Conservation (phyloP, 92 coral and sea anemone genomes). For the Umimayanthus chanpuru region DNA sequence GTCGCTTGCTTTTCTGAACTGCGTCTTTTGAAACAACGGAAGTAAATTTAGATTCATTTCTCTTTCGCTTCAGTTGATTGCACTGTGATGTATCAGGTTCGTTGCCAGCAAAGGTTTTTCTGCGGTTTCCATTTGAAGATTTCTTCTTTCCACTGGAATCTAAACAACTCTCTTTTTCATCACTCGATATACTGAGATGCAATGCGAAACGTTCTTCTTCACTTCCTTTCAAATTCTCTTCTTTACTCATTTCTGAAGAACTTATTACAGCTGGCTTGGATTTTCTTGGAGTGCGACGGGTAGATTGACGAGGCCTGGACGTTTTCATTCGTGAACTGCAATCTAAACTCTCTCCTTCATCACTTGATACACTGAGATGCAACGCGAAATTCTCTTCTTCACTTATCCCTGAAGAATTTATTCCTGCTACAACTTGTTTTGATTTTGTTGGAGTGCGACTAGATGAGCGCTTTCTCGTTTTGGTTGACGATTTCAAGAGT, state of each 20-base stretch:
- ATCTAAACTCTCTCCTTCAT: not conserved
- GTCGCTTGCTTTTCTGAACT: constrained; percentile 19
- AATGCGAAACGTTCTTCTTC: not conserved
- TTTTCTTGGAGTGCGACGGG: too few species aligned
- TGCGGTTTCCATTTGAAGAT: not conserved
- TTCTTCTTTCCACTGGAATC: not conserved
- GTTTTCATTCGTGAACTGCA: too few species aligned
- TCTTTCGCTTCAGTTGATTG: not conserved
- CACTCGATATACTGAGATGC: constrained; percentile 16
- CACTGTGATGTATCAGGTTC: not conserved
- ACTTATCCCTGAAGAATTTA: not conserved
- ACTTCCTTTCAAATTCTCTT: not conserved
- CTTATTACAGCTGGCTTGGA: too few species aligned
- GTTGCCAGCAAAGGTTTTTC: not conserved
- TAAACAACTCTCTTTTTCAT: not conserved
- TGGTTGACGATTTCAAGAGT: not conserved
- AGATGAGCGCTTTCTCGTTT: not conserved
- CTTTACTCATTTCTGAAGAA: not conserved
- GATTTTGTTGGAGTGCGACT: not conserved
- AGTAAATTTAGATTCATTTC: not conserved
- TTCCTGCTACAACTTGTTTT: not conserved
- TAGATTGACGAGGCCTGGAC: too few species aligned
- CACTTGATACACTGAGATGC: constrained; percentile 21
- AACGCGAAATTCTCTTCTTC: not conserved
- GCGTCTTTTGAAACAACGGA: constrained; percentile 35